Evolutionary conservation across 2,797 vertebrate species (phyloP).

Genomic region (Lemur catta): DNA sequence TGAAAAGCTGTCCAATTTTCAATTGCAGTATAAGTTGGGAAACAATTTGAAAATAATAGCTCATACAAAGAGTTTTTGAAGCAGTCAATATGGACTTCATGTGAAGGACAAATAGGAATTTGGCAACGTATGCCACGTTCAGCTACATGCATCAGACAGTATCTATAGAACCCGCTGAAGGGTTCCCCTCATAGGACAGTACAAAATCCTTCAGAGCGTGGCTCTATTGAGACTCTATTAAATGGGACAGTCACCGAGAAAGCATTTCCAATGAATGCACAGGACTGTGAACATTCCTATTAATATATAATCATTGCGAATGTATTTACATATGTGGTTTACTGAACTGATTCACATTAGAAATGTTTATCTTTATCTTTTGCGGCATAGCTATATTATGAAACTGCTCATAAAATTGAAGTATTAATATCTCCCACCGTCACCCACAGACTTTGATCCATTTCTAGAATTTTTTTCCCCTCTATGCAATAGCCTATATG

Average conservation of each 20-base stretch:
- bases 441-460: not conserved
- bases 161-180: slow-evolving; percentile 62
- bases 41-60: slow-evolving; percentile 99
- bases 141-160: slow-evolving; percentile 79
- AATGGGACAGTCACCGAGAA: slow-evolving; percentile 20
- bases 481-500: not conserved
- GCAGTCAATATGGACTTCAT: slow-evolving; percentile 93
- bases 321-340: slow-evolving; percentile 33
- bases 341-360: not conserved
- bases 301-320: not conserved
- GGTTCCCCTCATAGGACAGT: not conserved
- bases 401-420: not conserved
- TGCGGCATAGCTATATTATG: not conserved
- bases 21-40: slow-evolving; percentile 96
- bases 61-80: slow-evolving; percentile 90
- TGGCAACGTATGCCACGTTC: slow-evolving; percentile 78
- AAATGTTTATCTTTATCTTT: slow-evolving; percentile 4
- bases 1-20: slow-evolving; percentile 98
- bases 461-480: not conserved
- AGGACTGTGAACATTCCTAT: not conserved
- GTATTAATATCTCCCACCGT: not conserved
- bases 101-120: slow-evolving; percentile 96
- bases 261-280: not conserved
- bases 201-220: slow-evolving; percentile 30
- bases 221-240: slow-evolving; percentile 58